phyloP scores from a whole-genome alignment of 2,888 invertebrate genomes.

The Limenitis camilla region DNA sequence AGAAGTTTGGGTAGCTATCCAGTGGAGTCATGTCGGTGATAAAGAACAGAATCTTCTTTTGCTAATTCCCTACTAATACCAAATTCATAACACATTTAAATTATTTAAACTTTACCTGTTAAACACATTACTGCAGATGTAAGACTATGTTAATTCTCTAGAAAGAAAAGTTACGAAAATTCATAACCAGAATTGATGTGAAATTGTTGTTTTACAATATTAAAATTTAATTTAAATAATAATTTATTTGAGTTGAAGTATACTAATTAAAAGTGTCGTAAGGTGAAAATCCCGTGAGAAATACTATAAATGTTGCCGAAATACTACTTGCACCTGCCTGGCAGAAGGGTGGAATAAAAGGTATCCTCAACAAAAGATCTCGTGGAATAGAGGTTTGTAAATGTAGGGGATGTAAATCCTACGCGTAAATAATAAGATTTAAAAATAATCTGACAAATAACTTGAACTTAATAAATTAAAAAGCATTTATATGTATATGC shows the following conservation, averaged over 20 bases:
- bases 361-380: slow-evolving; percentile 16
- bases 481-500: no score
- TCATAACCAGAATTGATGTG: no score
- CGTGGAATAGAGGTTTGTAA: slow-evolving; percentile 8
- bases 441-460: slow-evolving; percentile 9
- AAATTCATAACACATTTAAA: no score
- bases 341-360: slow-evolving; percentile 22
- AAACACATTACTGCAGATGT: no score
- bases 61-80: no score
- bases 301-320: slow-evolving; percentile 21
- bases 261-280: background rate
- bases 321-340: slow-evolving; percentile 23
- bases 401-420: slow-evolving; percentile 4
- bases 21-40: no score
- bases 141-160: no score
- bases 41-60: no score
- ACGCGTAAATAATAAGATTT: background rate
- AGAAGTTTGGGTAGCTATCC: no score
- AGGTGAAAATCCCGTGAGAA: slow-evolving; percentile 23
- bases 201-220: no score
- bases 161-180: no score
- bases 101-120: no score
- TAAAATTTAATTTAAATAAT: background rate
- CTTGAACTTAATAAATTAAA: slow-evolving; percentile 1
- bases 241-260: background rate